Evolutionary conservation across 2,113 vertebrate genomes (phyloP).

Genomic region (Tragulus kanchil): DNA sequence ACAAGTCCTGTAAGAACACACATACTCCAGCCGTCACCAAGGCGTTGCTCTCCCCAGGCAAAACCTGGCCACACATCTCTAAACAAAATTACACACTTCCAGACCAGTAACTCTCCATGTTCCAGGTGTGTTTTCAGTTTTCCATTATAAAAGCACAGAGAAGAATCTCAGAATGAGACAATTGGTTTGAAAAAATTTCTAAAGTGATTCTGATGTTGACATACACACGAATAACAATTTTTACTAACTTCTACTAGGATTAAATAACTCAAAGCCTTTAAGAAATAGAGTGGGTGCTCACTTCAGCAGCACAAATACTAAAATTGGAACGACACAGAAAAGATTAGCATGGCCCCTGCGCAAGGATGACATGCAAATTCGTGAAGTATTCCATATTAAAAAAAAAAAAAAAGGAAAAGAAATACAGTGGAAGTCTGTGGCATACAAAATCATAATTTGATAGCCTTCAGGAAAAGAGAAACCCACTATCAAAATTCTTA

Average conservation of each 20-base stretch:
- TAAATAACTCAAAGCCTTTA: slow-evolving; percentile 42
- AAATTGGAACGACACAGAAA: no score
- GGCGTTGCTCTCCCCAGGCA: not conserved
- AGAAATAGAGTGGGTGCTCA: not conserved
- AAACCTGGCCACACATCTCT: slow-evolving; percentile 21
- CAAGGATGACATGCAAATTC: no score
- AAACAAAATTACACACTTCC: slow-evolving; percentile 16
- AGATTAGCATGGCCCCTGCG: no score
- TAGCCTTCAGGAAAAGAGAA: slow-evolving; percentile 45
- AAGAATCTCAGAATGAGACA: not conserved
- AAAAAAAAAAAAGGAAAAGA: not conserved
- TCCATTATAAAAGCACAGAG: not conserved
- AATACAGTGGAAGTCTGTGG: not conserved
- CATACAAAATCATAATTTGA: slow-evolving; percentile 27
- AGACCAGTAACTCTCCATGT: not conserved
- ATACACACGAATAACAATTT: not conserved
- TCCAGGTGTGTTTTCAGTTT: slow-evolving; percentile 7
- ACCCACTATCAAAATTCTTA: not conserved
- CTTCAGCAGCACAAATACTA: no score
- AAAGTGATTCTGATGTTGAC: not conserved
- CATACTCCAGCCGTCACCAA: not conserved
- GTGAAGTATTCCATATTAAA: no score
- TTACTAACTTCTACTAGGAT: not conserved
- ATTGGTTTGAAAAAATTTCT: slow-evolving; percentile 27
- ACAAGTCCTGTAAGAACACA: not conserved